Conservation (phyloP, 1,140 invertebrate species). For the Rhopalosiphum maidis region DNA sequence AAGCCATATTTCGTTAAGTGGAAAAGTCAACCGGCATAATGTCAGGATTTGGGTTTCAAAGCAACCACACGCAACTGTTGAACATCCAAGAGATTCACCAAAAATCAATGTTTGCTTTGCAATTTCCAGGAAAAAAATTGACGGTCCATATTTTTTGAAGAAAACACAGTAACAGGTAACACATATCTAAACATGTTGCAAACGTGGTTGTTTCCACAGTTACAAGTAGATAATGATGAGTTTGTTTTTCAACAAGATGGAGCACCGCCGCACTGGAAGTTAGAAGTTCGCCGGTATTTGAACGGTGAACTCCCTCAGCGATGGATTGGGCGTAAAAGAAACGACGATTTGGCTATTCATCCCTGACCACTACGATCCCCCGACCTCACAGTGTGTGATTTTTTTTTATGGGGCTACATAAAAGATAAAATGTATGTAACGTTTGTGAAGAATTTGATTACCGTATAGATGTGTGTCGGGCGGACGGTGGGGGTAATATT, state of each 20-base stretch:
- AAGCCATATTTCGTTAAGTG: background rate
- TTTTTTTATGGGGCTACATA: background rate
- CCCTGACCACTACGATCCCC: background rate
- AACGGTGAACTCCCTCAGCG: slow-evolving; percentile 20
- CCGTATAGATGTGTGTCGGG: background rate
- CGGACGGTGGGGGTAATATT: background rate
- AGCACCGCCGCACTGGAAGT: slow-evolving; percentile 61
- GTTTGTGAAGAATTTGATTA: background rate
- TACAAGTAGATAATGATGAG: slow-evolving; percentile 38
- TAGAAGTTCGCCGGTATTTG: slow-evolving; percentile 54
- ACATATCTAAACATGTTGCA: background rate
- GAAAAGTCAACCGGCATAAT: background rate
- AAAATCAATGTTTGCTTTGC: slow-evolving; percentile 16
- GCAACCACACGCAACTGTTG: background rate
- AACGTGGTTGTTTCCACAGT: background rate
- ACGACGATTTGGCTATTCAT: background rate
- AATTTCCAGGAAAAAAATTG: background rate
- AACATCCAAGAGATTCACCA: background rate
- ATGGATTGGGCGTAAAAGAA: slow-evolving; percentile 16
- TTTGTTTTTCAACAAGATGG: slow-evolving; percentile 60
- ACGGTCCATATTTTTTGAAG: background rate
- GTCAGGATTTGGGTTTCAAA: background rate
- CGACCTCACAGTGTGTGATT: background rate
- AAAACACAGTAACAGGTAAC: background rate
- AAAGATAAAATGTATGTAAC: background rate